phyloP scores from a whole-genome alignment of 2,888 invertebrate species.

The Andrena bucephala region DNA sequence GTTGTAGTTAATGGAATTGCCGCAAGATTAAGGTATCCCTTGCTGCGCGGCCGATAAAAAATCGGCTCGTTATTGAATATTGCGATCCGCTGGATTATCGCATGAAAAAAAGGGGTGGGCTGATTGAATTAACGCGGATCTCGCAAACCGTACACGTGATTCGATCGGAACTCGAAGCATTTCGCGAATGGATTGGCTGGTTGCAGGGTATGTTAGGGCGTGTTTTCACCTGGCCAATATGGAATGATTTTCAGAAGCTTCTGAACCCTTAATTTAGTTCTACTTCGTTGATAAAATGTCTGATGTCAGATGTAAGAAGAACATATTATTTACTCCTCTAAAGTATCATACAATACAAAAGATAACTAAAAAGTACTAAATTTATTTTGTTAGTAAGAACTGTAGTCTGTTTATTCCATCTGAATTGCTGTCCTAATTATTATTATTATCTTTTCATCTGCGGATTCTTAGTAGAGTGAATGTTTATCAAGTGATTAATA shows the following conservation, averaged over 20 bases:
- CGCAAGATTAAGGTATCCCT: conserved; percentile 54
- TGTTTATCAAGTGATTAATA: too few species aligned
- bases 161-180: conserved; percentile 21
- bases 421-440: background rate
- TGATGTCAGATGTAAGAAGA: too few species aligned
- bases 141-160: conserved; percentile 9
- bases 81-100: conserved; percentile 36
- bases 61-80: conserved; percentile 55
- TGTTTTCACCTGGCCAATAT: too few species aligned
- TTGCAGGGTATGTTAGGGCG: background rate
- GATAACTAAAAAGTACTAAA: too few species aligned
- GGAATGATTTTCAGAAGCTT: too few species aligned
- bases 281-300: too few species aligned
- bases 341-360: too few species aligned
- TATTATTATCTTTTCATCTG: background rate
- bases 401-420: too few species aligned
- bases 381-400: too few species aligned
- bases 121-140: conserved; percentile 49
- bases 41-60: conserved; percentile 47
- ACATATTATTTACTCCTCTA: too few species aligned
- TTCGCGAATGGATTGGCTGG: background rate
- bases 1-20: conserved; percentile 51
- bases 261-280: too few species aligned
- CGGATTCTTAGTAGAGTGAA: too few species aligned
- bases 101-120: conserved; percentile 22